Percentiles rank a stretch among this genome's conserved stretches.
Conservation (phyloP, 2,113 vertebrate genomes). For the Caloenas nicobarica region DNA sequence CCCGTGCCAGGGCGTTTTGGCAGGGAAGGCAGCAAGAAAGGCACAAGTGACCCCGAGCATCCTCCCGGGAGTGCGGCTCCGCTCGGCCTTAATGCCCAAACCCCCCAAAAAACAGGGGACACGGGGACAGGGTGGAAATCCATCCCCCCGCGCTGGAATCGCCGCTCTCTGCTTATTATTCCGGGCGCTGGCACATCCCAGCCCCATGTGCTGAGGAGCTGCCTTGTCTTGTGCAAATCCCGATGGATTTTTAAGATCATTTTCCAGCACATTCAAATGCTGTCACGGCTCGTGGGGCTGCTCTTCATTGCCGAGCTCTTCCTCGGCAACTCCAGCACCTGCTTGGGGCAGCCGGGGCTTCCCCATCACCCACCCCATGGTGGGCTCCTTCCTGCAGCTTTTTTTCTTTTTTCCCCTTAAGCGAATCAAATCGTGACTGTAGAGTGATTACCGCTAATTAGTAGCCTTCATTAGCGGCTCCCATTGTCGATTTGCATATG, state of each 20-base stretch:
- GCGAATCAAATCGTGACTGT: slow-evolving; percentile 32
- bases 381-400: not conserved
- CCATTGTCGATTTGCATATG: not conserved
- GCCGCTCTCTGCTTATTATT: not conserved
- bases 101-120: not conserved
- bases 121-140: not conserved
- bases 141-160: fast-evolving
- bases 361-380: not conserved
- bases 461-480: slow-evolving; percentile 40
- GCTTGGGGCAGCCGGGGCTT: not conserved
- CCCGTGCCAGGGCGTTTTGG: not conserved
- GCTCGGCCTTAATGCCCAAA: not conserved
- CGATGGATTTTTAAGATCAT: not conserved
- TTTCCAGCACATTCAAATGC: not conserved
- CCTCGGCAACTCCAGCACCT: not conserved
- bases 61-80: not conserved
- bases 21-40: not conserved
- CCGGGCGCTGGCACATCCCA: not conserved
- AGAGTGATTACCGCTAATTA: slow-evolving; percentile 30
- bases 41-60: not conserved
- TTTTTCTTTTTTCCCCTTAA: not conserved
- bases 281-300: not conserved
- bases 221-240: not conserved
- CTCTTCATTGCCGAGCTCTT: not conserved
- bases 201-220: not conserved